phyloP scores from a whole-genome alignment of 2,113 vertebrate species.

The Paramisgurnus dabryanus region DNA sequence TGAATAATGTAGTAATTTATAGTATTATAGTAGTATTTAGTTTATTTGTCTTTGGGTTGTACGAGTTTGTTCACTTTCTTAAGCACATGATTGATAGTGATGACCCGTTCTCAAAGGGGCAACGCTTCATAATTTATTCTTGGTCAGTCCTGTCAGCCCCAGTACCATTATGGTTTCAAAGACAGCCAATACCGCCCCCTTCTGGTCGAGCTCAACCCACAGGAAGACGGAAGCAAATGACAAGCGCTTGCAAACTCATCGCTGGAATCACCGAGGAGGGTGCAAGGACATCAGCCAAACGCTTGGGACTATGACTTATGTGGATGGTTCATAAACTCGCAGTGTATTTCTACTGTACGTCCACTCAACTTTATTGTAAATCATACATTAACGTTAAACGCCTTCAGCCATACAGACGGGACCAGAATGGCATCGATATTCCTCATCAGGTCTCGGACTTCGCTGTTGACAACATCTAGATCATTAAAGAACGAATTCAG shows the following conservation, averaged over 20 bases:
- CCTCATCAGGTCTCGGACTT: conserved; percentile 71
- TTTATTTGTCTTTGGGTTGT: background rate
- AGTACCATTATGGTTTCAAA: background rate
- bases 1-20: too few relatives aligned
- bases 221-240: conserved; percentile 51
- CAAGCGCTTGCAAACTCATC: conserved; percentile 32
- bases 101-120: background rate
- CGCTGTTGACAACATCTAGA: conserved; percentile 72
- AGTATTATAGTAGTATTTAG: background rate
- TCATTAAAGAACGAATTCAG: conserved; percentile 72
- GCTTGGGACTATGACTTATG: conserved; percentile 36
- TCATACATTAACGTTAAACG: conserved; percentile 15
- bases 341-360: conserved; percentile 8
- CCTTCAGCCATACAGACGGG: conserved; percentile 23
- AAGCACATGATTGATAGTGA: background rate
- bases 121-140: background rate
- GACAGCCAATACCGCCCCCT: conserved; percentile 31
- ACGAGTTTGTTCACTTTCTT: background rate
- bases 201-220: conserved; percentile 20
- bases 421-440: conserved; percentile 79
- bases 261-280: conserved; percentile 12
- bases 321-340: conserved; percentile 34
- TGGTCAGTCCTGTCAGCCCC: background rate
- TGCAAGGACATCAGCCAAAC: conserved; percentile 54
- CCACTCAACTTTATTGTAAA: background rate